A percentile compares a stretch with the other conserved stretches of the same genome.
Evolutionary conservation across 2,888 invertebrate genomes (phyloP).

Genomic region (Griposia aprilina): DNA sequence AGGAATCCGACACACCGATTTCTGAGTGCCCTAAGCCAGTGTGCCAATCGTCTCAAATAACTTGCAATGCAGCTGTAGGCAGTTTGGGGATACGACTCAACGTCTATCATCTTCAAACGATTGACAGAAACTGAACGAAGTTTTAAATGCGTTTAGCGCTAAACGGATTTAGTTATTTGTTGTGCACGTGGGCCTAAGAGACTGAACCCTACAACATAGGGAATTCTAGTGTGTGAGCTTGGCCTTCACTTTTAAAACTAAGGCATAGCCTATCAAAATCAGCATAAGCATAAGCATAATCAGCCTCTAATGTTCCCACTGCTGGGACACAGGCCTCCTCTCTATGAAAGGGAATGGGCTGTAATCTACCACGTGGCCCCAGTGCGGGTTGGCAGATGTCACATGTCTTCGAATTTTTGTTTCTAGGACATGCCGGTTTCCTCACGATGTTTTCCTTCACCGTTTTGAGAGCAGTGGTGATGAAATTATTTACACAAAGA

Average conservation of each 20-base stretch:
- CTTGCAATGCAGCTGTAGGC: constrained; percentile 12
- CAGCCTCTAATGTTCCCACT: too few relatives aligned
- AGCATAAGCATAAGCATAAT: too few relatives aligned
- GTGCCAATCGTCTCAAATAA: constrained; percentile 21
- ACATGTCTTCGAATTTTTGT: too few relatives aligned
- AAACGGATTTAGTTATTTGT: background rate
- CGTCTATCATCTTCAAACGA: background rate
- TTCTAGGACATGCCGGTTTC: too few relatives aligned
- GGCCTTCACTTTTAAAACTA: background rate
- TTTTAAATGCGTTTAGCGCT: background rate
- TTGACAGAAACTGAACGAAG: background rate
- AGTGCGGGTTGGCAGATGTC: too few relatives aligned
- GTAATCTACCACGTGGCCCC: too few relatives aligned
- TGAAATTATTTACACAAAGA: too few relatives aligned
- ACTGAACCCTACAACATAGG: background rate
- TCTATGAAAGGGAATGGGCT: too few relatives aligned
- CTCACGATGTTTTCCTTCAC: too few relatives aligned
- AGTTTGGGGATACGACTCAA: constrained; percentile 9
- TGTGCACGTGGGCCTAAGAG: too few relatives aligned
- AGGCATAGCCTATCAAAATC: background rate
- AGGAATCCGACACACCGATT: background rate
- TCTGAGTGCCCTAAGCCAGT: constrained; percentile 16
- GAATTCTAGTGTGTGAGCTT: background rate
- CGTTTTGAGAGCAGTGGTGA: too few relatives aligned
- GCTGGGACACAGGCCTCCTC: too few relatives aligned